Base-by-base conservation (phyloP, 2,888 invertebrate species). In the Eilema sororculum region DNA sequence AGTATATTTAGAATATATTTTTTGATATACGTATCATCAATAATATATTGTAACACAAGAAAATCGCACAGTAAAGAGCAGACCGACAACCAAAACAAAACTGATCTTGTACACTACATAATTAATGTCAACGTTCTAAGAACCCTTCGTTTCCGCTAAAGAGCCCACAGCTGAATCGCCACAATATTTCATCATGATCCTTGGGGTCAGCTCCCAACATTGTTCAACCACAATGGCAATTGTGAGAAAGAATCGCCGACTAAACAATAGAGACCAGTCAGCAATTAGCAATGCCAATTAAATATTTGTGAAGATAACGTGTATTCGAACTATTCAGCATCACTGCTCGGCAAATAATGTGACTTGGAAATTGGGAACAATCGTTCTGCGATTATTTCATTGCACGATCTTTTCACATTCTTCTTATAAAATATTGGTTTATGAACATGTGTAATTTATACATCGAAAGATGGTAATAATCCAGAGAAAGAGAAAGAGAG, bases 201-300 rank as follows among this genome's bases (percentile, higher is more conserved):
- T 85, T 89, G 90, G 91, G 94, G 95, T 93, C 94, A 91, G 85
- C 90, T 95, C 95, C 91, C 95, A 95, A 95, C 93, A 94, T 94
- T 94, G 94, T 94, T 85, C 89, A 77, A 86, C 87, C 82, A 95
- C 95, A 95, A 95, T 94, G 87, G 93, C 92, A 90, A 94, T 95
- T 95, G 95, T 94, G 92, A 89, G 92, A 94, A 92, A 89, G 92
- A 92, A 90, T 90, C 88, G 84, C 87, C 87, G 84, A 73, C 82
- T 74, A 85, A 88, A 95, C 94, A 95, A 95, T 95, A 87, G 91
- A 80, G 87, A 81, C 85, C 79, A 88, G 87, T 90, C 89, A 86
- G 91, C 92, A 94, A 95, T 95, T 95, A 95, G 90, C 87, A 87
- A 87, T 82, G 85, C 89, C 88, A 94, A 93, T 94, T 94, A 93